Evolutionary conservation across 2,113 vertebrate species (phyloP).

Genomic region (Fulmarus glacialis): DNA sequence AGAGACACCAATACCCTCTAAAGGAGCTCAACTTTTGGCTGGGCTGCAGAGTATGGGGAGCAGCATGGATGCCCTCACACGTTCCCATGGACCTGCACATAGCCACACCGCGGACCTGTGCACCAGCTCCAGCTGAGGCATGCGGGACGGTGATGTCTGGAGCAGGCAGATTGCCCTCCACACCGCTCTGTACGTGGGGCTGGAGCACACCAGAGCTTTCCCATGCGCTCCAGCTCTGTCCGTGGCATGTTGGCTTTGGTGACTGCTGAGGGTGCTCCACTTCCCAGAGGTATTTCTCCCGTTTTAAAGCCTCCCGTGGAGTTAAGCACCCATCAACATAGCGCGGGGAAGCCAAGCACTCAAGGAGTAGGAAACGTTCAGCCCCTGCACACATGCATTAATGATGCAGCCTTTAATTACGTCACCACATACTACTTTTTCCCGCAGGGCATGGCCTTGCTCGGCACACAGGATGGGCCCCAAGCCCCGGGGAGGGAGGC

Average conservation of each 20-base stretch:
- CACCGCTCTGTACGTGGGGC: not conserved
- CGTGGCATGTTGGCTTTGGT: not conserved
- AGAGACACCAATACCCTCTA: rapidly evolving
- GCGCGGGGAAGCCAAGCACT: not conserved
- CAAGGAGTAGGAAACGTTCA: not conserved
- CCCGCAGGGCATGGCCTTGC: rapidly evolving
- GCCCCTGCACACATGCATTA: not conserved
- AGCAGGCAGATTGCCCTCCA: not conserved
- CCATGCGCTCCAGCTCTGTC: not conserved
- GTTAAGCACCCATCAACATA: not conserved
- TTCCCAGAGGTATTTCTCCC: not conserved
- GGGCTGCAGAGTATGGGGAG: not conserved
- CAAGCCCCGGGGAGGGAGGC: not conserved
- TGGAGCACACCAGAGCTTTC: not conserved
- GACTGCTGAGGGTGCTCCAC: not conserved
- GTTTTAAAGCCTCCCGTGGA: not conserved
- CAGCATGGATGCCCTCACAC: rapidly evolving
- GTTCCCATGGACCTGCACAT: rapidly evolving
- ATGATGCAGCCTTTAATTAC: conserved; percentile 17
- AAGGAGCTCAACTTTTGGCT: not conserved
- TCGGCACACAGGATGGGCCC: conserved; percentile 23
- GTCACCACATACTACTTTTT: not conserved
- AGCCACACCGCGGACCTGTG: not conserved
- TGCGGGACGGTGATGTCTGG: not conserved
- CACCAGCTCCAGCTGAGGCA: not conserved